Base-by-base conservation (phyloP, 2,797 vertebrate genomes). In the Brachymystax lenok region DNA sequence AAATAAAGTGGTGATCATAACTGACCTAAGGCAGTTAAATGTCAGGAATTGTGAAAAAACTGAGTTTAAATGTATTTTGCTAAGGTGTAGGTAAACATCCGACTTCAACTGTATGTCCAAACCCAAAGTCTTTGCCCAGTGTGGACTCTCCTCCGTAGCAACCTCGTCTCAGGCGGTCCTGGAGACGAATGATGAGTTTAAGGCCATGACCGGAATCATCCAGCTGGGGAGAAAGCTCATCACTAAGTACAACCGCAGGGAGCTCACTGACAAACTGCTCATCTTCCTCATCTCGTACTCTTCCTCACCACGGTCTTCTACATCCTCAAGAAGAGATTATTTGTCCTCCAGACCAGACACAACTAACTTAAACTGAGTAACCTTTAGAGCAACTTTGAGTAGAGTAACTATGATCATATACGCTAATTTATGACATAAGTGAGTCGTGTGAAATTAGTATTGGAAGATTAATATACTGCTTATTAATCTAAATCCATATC, bases 171-270 rank as follows among this genome's bases (percentile, higher is more conserved):
- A 95, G 86, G 98, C 97, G 0, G 92, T 98, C 79, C 94, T 94
- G 82, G 97, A 98, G 87, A 97, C 97, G 74, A 97, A 97, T n/a
- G 98, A 99, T 40, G 97, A 99, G 66, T 99, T 99, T 88, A 99
- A 97, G 85, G 95, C 96, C 75, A 98, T 99, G 98, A 97, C 97
- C 0, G 97, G 98, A 73, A 99, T 97, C 72, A 98, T 99, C 84
- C 96, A 98, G 87, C 80, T 99, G 77, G 97, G 98, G 19, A 92
- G 97, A 77, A 98, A 99, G 82, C 96, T 99, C 78, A 98, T 99
- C 88, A 99, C 97, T 2, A 99, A 99, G 81, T 99, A 99, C 83
- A 99, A 99, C 82, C 97, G 98, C 64, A 89, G 96, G 19, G 97
- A 99, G 83, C 94, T 99, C 83, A 99, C 98, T 0, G 98, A 99